Conservation (phyloP, 2,888 invertebrate species). For the Philhelius pedissequus region DNA sequence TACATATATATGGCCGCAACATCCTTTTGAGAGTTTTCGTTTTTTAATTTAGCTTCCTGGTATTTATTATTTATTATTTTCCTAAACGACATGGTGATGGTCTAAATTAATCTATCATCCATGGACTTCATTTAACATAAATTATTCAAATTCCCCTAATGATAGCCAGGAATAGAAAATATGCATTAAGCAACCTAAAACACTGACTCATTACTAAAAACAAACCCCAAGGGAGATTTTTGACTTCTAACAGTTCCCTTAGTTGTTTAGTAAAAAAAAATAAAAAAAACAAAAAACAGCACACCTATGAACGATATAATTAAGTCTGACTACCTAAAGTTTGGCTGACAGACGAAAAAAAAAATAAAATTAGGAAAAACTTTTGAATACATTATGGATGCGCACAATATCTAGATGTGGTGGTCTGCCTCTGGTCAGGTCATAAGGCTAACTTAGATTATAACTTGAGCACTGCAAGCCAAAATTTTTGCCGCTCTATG, state of each 20-base stretch:
- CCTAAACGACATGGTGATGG: background rate
- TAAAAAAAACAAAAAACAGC: background rate
- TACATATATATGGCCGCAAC: too few species aligned
- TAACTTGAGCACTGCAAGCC: background rate
- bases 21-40: too few species aligned
- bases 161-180: background rate
- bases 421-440: conserved; percentile 25
- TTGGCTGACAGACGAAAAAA: background rate
- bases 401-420: background rate
- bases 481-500: conserved; percentile 25
- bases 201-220: background rate
- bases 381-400: conserved; percentile 55
- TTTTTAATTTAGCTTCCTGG: background rate
- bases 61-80: background rate
- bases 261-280: background rate
- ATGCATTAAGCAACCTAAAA: background rate
- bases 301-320: conserved; percentile 19
- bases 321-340: conserved; percentile 14
- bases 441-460: conserved; percentile 5
- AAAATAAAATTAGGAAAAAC: conserved; percentile 10
- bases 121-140: conserved; percentile 1
- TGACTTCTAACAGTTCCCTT: background rate
- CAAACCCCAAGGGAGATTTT: background rate
- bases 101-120: background rate
- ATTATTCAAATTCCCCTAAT: conserved; percentile 18